Percentiles rank a stretch among this genome's conserved stretches.
Evolutionary conservation across 2,888 invertebrate species (phyloP).

Genomic region (Clanis bilineata): DNA sequence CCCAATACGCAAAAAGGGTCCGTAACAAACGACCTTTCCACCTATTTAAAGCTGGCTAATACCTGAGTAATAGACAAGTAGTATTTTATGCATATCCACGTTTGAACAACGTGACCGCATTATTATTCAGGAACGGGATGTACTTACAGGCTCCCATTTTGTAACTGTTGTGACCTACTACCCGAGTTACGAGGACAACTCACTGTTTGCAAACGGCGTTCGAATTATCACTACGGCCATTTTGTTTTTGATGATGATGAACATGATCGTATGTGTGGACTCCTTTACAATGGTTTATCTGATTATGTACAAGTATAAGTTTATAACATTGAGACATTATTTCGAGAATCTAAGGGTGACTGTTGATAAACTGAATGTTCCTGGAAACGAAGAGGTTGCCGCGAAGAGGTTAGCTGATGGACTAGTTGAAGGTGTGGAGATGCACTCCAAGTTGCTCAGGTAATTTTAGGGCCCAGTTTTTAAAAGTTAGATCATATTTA

Average conservation of each 20-base stretch:
- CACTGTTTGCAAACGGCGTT: constrained; percentile 41
- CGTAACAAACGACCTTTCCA: constrained; percentile 3
- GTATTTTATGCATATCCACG: constrained; percentile 9
- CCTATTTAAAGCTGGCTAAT: constrained; percentile 1
- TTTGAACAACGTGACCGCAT: constrained; percentile 7
- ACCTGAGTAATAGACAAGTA: constrained; percentile 4
- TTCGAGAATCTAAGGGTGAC: constrained; percentile 55
- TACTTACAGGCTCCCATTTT: constrained; percentile 62
- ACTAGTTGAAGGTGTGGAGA: constrained; percentile 61
- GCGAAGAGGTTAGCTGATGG: constrained; percentile 48
- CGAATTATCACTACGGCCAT: constrained; percentile 52
- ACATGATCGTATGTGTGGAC: constrained; percentile 65
- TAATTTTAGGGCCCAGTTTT: constrained; percentile 28
- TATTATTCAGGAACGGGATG: constrained; percentile 11
- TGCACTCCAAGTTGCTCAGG: constrained; percentile 65
- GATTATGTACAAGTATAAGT: constrained; percentile 69
- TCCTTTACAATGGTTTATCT: constrained; percentile 56
- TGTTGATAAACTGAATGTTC: constrained; percentile 40
- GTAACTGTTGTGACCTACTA: constrained; percentile 67
- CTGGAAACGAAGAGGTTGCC: constrained; percentile 40
- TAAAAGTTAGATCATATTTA: too few relatives aligned
- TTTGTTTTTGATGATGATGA: constrained; percentile 52
- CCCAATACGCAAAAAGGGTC: background rate
- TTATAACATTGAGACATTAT: constrained; percentile 62
- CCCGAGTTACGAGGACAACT: constrained; percentile 56